A percentile compares a stretch with the other conserved stretches of the same genome.
Conservation (phyloP, 2,888 invertebrate species). For the Agrochola lota region DNA sequence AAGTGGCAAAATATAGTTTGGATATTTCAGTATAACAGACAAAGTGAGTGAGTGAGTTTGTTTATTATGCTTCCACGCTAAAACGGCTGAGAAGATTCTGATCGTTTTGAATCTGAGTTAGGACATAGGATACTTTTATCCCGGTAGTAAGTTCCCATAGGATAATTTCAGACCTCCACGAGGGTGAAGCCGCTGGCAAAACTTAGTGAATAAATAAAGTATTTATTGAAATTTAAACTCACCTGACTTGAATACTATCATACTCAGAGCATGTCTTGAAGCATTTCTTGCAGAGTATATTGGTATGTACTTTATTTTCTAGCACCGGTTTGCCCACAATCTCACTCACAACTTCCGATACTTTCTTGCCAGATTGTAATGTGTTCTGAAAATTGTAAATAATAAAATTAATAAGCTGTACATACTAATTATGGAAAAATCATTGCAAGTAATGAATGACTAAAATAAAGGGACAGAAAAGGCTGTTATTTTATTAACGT, state of each 20-base stretch:
- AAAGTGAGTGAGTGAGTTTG: too few relatives aligned
- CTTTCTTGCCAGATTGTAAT: constrained; percentile 75
- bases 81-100: too few relatives aligned
- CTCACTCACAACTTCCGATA: constrained; percentile 76
- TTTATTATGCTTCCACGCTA: too few relatives aligned
- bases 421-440: background rate
- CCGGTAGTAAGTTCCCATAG: too few relatives aligned
- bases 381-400: constrained; percentile 69
- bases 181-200: too few relatives aligned
- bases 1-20: too few relatives aligned
- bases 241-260: constrained; percentile 90
- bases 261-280: constrained; percentile 91
- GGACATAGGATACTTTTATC: too few relatives aligned
- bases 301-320: constrained; percentile 89
- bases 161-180: too few relatives aligned
- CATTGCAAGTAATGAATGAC: background rate
- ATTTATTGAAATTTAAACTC: constrained; percentile 42
- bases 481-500: background rate
- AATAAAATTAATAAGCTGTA: background rate
- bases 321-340: constrained; percentile 82
- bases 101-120: too few relatives aligned
- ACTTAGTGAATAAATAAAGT: background rate
- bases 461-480: background rate
- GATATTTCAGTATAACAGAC: background rate
- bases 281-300: constrained; percentile 93